Evolutionary conservation across 1,140 invertebrate genomes (phyloP), one percentile per base, ranked within the genome.

Genomic region (Hyles vespertilio): DNA sequence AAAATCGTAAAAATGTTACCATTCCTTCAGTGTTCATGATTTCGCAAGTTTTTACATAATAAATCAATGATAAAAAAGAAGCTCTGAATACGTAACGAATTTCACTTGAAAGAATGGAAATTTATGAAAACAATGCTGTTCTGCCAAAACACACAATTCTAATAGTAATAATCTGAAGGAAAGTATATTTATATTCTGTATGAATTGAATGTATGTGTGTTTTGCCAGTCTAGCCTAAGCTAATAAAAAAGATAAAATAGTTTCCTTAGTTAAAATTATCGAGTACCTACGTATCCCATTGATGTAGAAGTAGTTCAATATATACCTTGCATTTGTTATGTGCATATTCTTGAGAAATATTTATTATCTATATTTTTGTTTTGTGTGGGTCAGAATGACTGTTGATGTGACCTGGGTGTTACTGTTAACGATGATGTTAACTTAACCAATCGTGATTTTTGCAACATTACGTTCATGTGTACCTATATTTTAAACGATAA

Each of bases 341-440:
- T 85, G 82, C 79, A 75, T 74, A 70, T 61, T 81, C 36, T 40
- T 83, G 72, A 74, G 58, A 72, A 56, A 40, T 40, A 40, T 72
- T 83, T 59, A 54, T 59, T 63, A 65, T 55, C 66, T 77, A 74
- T 76, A 71, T 72, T 72, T 61, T 76, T 68, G 61, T 70, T 65
- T 73, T 71, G 74, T 81, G 73, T 80, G 65, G 64, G 67, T 70
- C 67, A 63, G 69, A 72, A 73, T 77, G 70, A 63, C 75, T 86
- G 82, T 81, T 87, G 84, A 88, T 88, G 82, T 88, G 85, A 88
- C 83, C 85, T 88, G 85, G 85, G 85, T 88, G 85, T 85, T 70
- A 76, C 77, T 70, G 74, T 79, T 77, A 75, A 76, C 67, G 47
- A 66, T 65, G 59, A 67, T 65, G 65, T 74, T 72, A 74, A 77